Percentiles rank a stretch among this genome's conserved stretches.
These are phyloP conservation scores for Drosophila rufa DNA, from an alignment of 1,140 invertebrate species.

Conservation along the genomic window DNA sequence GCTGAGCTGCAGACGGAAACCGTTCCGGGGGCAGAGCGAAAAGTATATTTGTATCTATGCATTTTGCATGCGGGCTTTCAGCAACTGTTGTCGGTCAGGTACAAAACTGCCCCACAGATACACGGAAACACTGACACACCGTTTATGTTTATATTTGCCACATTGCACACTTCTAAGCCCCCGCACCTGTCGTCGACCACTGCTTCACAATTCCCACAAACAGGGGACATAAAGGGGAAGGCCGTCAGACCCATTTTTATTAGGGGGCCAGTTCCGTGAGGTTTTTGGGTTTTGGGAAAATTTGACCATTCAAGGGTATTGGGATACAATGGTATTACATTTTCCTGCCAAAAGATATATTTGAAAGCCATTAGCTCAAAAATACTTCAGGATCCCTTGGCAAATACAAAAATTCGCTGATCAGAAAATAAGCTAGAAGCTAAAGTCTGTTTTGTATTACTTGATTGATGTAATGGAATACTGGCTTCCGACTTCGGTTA, in stretches of 20 bases:
- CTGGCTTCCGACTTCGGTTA: too few relatives aligned
- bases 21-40: slow-evolving; percentile 26
- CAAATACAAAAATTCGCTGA: too few relatives aligned
- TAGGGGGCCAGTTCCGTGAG: neutral
- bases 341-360: neutral
- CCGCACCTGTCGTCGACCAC: slow-evolving; percentile 13
- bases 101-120: slow-evolving; percentile 17
- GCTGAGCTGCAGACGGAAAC: slow-evolving; percentile 2
- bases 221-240: neutral
- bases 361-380: neutral
- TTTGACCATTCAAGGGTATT: neutral
- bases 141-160: slow-evolving; percentile 59
- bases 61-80: slow-evolving; percentile 71
- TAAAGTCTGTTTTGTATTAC: too few relatives aligned
- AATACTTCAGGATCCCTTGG: too few relatives aligned
- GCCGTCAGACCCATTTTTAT: slow-evolving; percentile 9
- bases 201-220: neutral
- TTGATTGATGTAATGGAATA: too few relatives aligned
- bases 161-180: slow-evolving; percentile 16
- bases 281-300: too few relatives aligned
- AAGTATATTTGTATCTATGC: slow-evolving; percentile 56
- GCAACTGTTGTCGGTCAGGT: slow-evolving; percentile 67
- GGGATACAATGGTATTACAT: neutral
- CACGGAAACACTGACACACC: slow-evolving; percentile 23
- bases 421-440: too few relatives aligned